A percentile compares a stretch with the other conserved stretches of the same genome.
Evolutionary conservation across 2,797 vertebrate genomes (phyloP).

Genomic region (Philypnodon macrostomus): DNA sequence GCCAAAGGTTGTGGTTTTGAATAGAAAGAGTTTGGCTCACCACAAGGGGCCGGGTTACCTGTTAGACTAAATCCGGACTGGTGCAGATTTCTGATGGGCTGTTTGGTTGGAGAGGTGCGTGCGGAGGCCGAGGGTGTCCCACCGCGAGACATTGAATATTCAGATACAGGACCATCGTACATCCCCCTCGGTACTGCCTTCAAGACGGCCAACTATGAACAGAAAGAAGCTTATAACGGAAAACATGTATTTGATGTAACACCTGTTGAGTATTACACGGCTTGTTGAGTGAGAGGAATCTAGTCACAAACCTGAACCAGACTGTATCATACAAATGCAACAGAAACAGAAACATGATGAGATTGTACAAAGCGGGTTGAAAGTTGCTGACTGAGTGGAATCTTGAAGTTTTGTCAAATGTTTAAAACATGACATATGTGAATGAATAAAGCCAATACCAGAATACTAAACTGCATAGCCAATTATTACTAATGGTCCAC

Average conservation of each 20-base stretch:
- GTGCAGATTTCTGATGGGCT: slow-evolving; percentile 92
- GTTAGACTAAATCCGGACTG: slow-evolving; percentile 95
- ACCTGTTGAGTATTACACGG: slow-evolving; percentile 36
- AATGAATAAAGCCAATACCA: too few relatives aligned
- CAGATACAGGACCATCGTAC: slow-evolving; percentile 95
- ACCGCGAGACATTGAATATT: slow-evolving; percentile 90
- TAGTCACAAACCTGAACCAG: slow-evolving; percentile 32
- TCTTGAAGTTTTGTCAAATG: too few relatives aligned
- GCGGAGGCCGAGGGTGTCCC: slow-evolving; percentile 90
- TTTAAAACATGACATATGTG: too few relatives aligned
- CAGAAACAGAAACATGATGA: too few relatives aligned
- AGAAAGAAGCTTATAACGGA: slow-evolving; percentile 3
- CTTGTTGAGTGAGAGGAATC: slow-evolving; percentile 34
- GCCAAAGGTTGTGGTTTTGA: slow-evolving; percentile 7
- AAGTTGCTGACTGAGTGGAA: too few relatives aligned
- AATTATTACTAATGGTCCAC: too few relatives aligned
- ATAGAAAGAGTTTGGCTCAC: slow-evolving; percentile 56
- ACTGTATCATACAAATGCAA: slow-evolving; percentile 11
- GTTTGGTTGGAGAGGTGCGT: slow-evolving; percentile 90
- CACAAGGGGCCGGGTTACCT: slow-evolving; percentile 78
- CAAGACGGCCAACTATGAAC: slow-evolving; percentile 86
- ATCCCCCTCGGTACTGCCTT: slow-evolving; percentile 92
- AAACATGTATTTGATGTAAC: slow-evolving; percentile 2
- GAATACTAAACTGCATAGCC: too few relatives aligned
- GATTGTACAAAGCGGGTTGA: too few relatives aligned